A percentile compares a stretch with the other conserved stretches of the same genome.
Conservation (phyloP, 2,888 invertebrate species). For the Galeruca laticollis region DNA sequence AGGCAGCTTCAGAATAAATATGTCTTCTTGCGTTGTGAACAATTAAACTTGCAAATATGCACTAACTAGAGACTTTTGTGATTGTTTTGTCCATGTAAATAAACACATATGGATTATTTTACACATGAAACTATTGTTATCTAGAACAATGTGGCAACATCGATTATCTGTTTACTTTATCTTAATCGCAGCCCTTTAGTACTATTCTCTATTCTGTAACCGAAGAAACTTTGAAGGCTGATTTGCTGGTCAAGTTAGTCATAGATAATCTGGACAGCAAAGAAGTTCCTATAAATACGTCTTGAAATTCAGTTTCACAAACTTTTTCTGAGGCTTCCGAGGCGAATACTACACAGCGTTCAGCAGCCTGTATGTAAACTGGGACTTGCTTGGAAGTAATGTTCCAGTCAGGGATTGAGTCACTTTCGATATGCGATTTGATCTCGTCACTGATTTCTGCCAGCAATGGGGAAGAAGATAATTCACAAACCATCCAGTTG, state of each 20-base stretch:
- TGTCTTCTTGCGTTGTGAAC: too few species aligned
- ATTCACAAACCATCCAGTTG: constrained; percentile 11
- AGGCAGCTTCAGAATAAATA: too few species aligned
- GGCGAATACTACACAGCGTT: constrained; percentile 10
- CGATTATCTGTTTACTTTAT: too few species aligned
- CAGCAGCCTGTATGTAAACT: constrained; percentile 13
- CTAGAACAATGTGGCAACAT: too few species aligned
- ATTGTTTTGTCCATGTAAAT: too few species aligned
- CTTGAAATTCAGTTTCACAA: constrained; percentile 6
- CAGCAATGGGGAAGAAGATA: constrained; percentile 16
- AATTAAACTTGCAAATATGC: too few species aligned
- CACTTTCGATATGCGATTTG: too few species aligned
- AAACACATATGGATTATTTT: too few species aligned
- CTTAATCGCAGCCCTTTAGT: too few species aligned
- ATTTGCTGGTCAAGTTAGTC: neutral
- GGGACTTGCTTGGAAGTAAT: constrained; percentile 7
- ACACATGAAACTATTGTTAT: too few species aligned
- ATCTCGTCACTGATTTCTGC: constrained; percentile 13
- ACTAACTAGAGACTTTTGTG: too few species aligned
- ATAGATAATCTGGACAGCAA: constrained; percentile 16
- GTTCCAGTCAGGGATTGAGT: constrained; percentile 15
- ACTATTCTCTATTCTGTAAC: constrained; percentile 12
- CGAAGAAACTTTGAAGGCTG: constrained; percentile 17
- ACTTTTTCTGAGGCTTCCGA: constrained; percentile 9
- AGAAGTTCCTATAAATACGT: constrained; percentile 18